Conservation (phyloP, 1,140 invertebrate species). For the Sipha flava region DNA sequence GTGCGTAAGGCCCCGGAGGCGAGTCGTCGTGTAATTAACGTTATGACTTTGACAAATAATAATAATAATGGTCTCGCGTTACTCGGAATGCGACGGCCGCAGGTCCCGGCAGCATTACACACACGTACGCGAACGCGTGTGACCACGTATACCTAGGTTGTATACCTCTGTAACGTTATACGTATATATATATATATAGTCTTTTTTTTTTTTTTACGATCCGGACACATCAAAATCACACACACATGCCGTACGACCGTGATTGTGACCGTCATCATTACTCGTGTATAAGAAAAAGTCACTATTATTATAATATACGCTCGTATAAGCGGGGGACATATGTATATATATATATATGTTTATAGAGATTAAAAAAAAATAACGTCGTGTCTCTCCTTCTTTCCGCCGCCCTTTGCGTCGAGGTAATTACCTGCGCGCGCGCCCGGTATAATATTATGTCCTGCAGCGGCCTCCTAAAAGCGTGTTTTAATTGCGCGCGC, state of each 20-base stretch:
- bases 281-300: constrained; percentile 5
- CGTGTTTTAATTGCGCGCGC: constrained; percentile 17
- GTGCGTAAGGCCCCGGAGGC: constrained; percentile 6
- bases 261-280: constrained; percentile 25
- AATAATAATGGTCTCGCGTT: constrained; percentile 33
- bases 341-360: not conserved
- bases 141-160: not conserved
- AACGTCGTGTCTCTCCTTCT: not conserved
- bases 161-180: not conserved
- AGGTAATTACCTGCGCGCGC: not conserved
- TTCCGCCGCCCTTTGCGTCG: not conserved
- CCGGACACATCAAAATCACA: constrained; percentile 31
- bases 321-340: not conserved
- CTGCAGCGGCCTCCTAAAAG: not conserved
- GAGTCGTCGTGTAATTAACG: constrained; percentile 31
- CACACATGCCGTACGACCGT: not conserved
- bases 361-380: not conserved
- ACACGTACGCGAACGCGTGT: not conserved
- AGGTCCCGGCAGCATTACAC: constrained; percentile 10
- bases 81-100: constrained; percentile 29
- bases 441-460: not conserved
- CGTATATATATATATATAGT: not conserved
- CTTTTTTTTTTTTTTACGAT: constrained; percentile 24
- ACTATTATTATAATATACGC: not conserved
- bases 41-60: constrained; percentile 33